phyloP scores from a whole-genome alignment of 1,140 invertebrate genomes.

The Lepidostoma basale region DNA sequence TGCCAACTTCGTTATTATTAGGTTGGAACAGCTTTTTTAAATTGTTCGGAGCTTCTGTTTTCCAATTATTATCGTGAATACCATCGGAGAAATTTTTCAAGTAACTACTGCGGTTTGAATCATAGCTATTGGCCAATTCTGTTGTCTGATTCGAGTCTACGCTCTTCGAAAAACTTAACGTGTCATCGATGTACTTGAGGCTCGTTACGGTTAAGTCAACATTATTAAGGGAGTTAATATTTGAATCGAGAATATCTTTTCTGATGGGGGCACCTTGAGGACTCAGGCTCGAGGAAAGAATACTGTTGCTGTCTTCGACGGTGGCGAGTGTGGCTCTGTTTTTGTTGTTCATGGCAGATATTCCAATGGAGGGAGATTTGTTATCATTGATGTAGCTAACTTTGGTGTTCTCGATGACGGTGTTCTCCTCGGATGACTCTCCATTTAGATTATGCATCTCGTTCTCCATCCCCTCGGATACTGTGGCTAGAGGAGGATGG shows the following conservation, averaged over 20 bases:
- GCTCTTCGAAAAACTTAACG: conserved; percentile 58
- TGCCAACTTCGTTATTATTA: background rate
- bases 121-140: conserved; percentile 59
- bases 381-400: conserved; percentile 14
- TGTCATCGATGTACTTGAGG: conserved; percentile 66
- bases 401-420: conserved; percentile 36
- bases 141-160: conserved; percentile 57
- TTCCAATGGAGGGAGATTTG: conserved; percentile 47
- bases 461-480: conserved; percentile 58
- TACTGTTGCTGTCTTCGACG: conserved; percentile 58
- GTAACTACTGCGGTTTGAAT: conserved; percentile 56
- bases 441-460: conserved; percentile 33
- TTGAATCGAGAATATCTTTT: conserved; percentile 40
- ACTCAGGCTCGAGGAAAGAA: conserved; percentile 57
- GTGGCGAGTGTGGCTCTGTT: conserved; percentile 57
- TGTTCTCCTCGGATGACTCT: conserved; percentile 41
- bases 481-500: conserved; percentile 54
- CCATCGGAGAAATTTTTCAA: conserved; percentile 58
- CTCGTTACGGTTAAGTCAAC: conserved; percentile 66
- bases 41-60: conserved; percentile 32
- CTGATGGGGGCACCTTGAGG: conserved; percentile 57
- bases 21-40: conserved; percentile 39
- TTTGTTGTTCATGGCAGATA: conserved; percentile 53
- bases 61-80: conserved; percentile 42
- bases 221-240: conserved; percentile 55